Evolutionary conservation across 2,797 vertebrate species (phyloP).

Genomic region (Bradypodion ventrale): DNA sequence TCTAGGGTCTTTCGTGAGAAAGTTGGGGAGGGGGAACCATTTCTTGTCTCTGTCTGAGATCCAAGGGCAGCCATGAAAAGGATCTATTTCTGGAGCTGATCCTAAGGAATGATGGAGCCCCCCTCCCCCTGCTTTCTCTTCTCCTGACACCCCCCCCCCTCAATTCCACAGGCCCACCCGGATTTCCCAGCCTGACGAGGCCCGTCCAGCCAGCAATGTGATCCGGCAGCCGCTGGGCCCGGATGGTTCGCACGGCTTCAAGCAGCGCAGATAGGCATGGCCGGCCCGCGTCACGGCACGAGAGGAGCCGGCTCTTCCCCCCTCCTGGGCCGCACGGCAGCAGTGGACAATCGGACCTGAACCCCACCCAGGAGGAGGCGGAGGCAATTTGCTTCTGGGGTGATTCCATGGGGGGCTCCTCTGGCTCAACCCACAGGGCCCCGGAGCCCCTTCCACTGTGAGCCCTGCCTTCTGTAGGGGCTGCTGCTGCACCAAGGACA

Average conservation of each 20-base stretch:
- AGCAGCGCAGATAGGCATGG: constrained; percentile 91
- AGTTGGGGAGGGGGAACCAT: no score
- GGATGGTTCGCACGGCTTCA: constrained; percentile 93
- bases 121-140: background rate
- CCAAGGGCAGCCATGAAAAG: no score
- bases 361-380: constrained; percentile 73
- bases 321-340: constrained; percentile 20
- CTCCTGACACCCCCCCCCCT: constrained; percentile 26
- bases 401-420: constrained; percentile 81
- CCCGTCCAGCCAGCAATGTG: constrained; percentile 87
- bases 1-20: no score
- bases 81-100: no score
- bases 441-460: constrained; percentile 80
- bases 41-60: no score
- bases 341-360: constrained; percentile 73
- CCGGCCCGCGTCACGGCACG: constrained; percentile 48
- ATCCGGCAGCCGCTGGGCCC: constrained; percentile 91
- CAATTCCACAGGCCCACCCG: constrained; percentile 74
- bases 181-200: constrained; percentile 86
- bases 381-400: constrained; percentile 59
- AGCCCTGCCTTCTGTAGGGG: constrained; percentile 76
- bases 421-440: constrained; percentile 87
- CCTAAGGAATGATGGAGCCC: background rate
- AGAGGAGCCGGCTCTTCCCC: constrained; percentile 44
- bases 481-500: constrained; percentile 68